phyloP scores from a whole-genome alignment of 2,888 invertebrate species.

The Lymantria monacha region DNA sequence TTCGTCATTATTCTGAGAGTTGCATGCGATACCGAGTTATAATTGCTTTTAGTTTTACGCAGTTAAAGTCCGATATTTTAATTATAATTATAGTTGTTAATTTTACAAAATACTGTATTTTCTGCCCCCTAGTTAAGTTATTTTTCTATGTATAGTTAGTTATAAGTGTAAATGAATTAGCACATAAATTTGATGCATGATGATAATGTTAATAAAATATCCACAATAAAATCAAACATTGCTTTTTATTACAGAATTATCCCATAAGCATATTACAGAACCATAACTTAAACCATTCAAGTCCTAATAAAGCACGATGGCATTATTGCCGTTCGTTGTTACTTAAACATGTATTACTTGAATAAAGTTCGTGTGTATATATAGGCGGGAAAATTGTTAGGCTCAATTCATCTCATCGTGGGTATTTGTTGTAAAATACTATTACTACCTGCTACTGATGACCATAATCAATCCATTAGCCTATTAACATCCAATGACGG shows the following conservation, averaged over 20 bases:
- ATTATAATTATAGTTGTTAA: constrained; percentile 72
- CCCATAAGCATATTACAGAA: background rate
- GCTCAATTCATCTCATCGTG: too few species aligned
- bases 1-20: constrained; percentile 68
- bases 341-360: too few species aligned
- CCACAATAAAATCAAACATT: constrained; percentile 75
- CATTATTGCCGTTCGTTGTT: too few species aligned
- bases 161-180: constrained; percentile 81
- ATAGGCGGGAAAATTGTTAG: too few species aligned
- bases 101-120: constrained; percentile 80
- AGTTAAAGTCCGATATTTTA: constrained; percentile 75
- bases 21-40: constrained; percentile 60
- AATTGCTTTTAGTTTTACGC: constrained; percentile 73
- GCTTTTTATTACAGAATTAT: constrained; percentile 49
- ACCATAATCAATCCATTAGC: too few species aligned
- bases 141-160: constrained; percentile 82
- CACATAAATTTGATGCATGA: constrained; percentile 82
- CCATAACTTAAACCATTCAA: background rate
- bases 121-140: constrained; percentile 80
- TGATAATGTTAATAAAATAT: constrained; percentile 82
- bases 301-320: too few species aligned
- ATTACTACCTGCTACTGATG: too few species aligned
- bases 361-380: too few species aligned
- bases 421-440: too few species aligned
- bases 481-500: too few species aligned